Percentiles rank a stretch among this genome's conserved stretches.
These are phyloP conservation scores for Chrysina gloriosa DNA, from an alignment of 2,888 invertebrate genomes.

Conservation along the genomic window DNA sequence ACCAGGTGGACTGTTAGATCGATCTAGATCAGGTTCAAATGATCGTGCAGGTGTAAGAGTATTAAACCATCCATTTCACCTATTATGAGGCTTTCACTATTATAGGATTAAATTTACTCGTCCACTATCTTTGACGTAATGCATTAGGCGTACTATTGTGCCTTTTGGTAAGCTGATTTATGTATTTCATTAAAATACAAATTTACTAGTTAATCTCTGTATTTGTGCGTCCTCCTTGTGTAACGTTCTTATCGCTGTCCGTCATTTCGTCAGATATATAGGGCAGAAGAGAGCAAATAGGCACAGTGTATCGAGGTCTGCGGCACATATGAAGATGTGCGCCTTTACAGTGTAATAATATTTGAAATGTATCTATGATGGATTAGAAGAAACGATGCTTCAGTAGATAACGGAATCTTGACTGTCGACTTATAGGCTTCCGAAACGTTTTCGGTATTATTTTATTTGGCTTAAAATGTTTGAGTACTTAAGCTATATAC, in stretches of 20 bases:
- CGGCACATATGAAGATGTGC: neutral
- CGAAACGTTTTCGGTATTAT: constrained; percentile 5
- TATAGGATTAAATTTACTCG: neutral
- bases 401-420: constrained; percentile 2
- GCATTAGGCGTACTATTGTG: neutral
- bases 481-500: neutral
- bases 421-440: constrained; percentile 3
- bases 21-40: neutral
- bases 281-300: neutral
- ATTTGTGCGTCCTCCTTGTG: neutral
- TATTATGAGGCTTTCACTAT: too few species aligned
- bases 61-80: too few species aligned
- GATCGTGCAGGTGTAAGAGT: neutral
- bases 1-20: neutral
- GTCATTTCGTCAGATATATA: neutral
- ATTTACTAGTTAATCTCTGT: neutral
- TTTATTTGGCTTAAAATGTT: constrained; percentile 18
- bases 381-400: neutral
- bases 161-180: neutral
- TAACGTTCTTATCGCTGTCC: neutral
- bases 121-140: neutral
- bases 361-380: constrained; percentile 7
- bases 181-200: neutral
- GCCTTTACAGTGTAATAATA: neutral
- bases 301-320: neutral